Base-by-base conservation (phyloP, 2,797 vertebrate genomes). In the Arrhamphus sclerolepis region DNA sequence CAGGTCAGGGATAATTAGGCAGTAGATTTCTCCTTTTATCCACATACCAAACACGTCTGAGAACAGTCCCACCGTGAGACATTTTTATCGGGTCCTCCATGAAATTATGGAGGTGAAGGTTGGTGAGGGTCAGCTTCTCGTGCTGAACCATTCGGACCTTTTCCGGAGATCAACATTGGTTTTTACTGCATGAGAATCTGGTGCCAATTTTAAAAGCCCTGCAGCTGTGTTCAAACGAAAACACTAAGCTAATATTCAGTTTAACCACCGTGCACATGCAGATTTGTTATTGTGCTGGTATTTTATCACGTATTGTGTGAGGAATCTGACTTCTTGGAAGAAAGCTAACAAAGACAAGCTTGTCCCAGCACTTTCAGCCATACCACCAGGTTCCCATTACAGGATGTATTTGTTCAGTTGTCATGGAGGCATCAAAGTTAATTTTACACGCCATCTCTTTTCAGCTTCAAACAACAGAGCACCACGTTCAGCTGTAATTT, bases 1-100 rank as follows among this genome's bases (percentile, higher is more conserved):
- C 56, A 83, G 92, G 87, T 70, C 78, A 85, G 77, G 85, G 84
- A 91, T 91, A 92, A 94, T 92, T 87, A 90, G 88, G 73, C 71
- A 59, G 72, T 76, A 82, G 80, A 87, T 67, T 84, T 87, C 62
- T 80, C 82, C 82, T 75, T 71, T 61, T 77, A 69, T 79, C 75
- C 75, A 50, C 70, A 64, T 77, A 77, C 80, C 70, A 63, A 72
- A 66, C 73, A 78, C 47, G 84, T 79, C 70, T 90, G 84, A 87
- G 84, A 91, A 87, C 77, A 57, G 62, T 59, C 47, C 58, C 64
- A 78, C 88, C 79, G 80, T 81, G 72, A 68, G 65, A 76, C 51
- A 68, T 66, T 55, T 85, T 89, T 72, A 79, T 78, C 21, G 72
- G 47, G 3, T 56, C n/a, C 52, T 87, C 77, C 92, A 84, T 88